Evolutionary conservation across 30 jellyfish, hydroid and myxozoan genomes (phyloP).

Genomic region (Aurelia aurita complex sp. Pacific): DNA sequence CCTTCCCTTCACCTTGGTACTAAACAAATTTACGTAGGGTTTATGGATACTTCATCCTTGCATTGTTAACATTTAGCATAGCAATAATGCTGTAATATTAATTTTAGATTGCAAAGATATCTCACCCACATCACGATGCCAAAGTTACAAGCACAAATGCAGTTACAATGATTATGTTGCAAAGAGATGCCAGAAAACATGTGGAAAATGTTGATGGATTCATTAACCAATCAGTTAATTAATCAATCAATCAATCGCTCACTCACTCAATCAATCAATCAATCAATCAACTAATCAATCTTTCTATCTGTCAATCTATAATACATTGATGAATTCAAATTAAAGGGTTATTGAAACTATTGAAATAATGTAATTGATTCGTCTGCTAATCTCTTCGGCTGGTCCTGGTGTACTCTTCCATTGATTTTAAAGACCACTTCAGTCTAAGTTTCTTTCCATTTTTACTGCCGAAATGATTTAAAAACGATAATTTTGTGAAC

Average conservation of each 20-base stretch:
- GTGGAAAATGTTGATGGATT: constrained; percentile 17
- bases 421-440: too few species aligned
- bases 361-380: too few species aligned
- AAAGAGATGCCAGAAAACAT: constrained; percentile 54
- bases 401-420: background rate
- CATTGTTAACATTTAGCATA: too few species aligned
- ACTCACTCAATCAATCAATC: background rate
- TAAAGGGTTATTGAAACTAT: background rate
- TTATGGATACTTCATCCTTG: too few species aligned
- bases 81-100: too few species aligned
- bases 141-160: constrained; percentile 54
- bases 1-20: too few species aligned
- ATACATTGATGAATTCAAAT: background rate
- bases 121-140: constrained; percentile 30
- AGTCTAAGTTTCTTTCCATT: too few species aligned
- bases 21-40: too few species aligned
- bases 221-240: constrained; percentile 8
- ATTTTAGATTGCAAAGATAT: constrained; percentile 53
- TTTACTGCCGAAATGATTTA: too few species aligned
- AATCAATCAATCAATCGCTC: background rate
- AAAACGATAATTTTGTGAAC: too few species aligned
- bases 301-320: too few species aligned
- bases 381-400: background rate
- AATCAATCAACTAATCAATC: background rate
- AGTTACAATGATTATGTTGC: constrained; percentile 38